phyloP scores from a whole-genome alignment of 1,140 invertebrate genomes.

The Metopolophium dirhodum region DNA sequence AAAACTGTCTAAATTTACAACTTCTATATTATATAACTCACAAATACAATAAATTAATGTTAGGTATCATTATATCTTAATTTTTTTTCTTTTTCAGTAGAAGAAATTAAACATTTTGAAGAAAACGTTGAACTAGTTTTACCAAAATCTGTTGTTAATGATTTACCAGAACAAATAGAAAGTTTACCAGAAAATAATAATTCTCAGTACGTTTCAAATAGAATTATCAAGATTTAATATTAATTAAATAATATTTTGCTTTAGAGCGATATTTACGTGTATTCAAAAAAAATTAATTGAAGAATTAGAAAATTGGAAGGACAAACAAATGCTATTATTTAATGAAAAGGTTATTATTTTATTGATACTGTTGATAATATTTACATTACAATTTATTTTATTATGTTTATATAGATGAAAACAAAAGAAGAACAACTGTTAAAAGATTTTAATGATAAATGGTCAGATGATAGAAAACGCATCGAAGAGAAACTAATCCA shows the following conservation, averaged over 20 bases:
- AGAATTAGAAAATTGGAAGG: conserved; percentile 36
- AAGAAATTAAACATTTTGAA: neutral
- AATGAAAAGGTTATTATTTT: conserved; percentile 29
- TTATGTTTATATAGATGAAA: conserved; percentile 30
- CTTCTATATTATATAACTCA: neutral
- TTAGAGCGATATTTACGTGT: neutral
- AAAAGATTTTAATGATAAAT: conserved; percentile 38
- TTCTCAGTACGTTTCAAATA: neutral
- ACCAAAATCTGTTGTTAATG: neutral
- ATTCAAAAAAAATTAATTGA: conserved; percentile 2
- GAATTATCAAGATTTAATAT: neutral
- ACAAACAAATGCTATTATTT: conserved; percentile 44
- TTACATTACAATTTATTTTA: neutral
- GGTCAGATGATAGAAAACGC: neutral
- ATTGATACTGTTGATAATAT: neutral
- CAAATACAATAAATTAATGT: neutral
- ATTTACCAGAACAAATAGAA: neutral
- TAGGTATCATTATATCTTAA: neutral
- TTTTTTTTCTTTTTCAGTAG: neutral
- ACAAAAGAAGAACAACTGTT: conserved; percentile 38
- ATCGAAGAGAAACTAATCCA: conserved; percentile 7
- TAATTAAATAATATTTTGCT: neutral
- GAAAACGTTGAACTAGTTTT: neutral
- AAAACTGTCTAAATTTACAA: neutral
- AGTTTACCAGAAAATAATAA: neutral